Conservation (phyloP, 2,888 invertebrate species). For the Scaptomyza cyrtandrae region DNA sequence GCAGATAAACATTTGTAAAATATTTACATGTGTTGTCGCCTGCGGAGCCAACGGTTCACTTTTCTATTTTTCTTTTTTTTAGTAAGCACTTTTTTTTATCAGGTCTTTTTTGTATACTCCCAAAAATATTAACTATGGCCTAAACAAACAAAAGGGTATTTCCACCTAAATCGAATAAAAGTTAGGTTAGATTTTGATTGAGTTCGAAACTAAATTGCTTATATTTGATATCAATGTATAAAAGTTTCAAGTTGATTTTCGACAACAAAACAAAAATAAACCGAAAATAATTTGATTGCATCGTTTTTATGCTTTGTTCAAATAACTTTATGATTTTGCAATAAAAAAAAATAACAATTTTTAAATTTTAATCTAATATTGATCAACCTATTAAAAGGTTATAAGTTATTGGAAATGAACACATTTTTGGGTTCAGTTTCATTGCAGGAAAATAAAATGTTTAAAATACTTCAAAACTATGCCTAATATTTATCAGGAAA, state of each 20-base stretch:
- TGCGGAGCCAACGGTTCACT: slow-evolving; percentile 1
- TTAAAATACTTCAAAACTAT: too few relatives aligned
- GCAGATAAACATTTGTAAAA: slow-evolving; percentile 70
- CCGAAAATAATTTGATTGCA: background rate
- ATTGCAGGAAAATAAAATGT: too few relatives aligned
- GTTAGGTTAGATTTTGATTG: slow-evolving; percentile 2
- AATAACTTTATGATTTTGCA: background rate
- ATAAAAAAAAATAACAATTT: too few relatives aligned
- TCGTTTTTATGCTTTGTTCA: background rate
- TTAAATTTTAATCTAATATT: too few relatives aligned
- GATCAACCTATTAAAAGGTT: too few relatives aligned
- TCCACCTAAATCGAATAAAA: background rate
- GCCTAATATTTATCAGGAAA: background rate
- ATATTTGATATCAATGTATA: background rate
- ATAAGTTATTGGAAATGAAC: too few relatives aligned
- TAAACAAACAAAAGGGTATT: background rate
- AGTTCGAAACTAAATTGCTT: background rate
- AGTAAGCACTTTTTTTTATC: slow-evolving; percentile 3
- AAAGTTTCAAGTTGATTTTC: background rate
- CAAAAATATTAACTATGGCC: background rate
- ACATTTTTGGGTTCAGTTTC: too few relatives aligned
- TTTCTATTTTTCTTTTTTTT: background rate
- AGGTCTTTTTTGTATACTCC: background rate
- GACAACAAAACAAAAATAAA: background rate
- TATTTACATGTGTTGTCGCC: slow-evolving; percentile 52